phyloP scores from a whole-genome alignment of 2,797 vertebrate species.

The Erethizon dorsatum region DNA sequence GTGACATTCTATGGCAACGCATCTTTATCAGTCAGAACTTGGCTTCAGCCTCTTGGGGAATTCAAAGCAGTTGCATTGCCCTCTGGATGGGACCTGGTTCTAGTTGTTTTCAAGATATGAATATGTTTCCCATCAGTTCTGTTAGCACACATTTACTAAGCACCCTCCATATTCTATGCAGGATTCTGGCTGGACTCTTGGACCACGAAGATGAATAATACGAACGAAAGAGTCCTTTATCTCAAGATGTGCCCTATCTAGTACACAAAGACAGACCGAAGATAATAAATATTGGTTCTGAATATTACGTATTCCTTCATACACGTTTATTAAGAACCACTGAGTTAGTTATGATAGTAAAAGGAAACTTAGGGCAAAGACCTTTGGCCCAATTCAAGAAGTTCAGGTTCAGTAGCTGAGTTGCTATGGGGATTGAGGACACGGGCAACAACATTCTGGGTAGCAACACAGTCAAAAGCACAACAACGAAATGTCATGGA shows the following conservation, averaged over 20 bases:
- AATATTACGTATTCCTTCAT: not conserved
- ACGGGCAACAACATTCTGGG: not conserved
- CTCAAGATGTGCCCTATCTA: not conserved
- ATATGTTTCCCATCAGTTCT: constrained; percentile 45
- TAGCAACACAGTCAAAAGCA: not conserved
- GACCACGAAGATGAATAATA: not conserved
- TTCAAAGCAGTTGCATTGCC: constrained; percentile 33
- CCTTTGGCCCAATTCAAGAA: not conserved
- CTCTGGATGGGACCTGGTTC: not conserved
- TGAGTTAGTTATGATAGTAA: not conserved
- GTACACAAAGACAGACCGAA: not conserved
- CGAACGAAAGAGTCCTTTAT: not conserved
- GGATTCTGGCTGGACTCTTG: not conserved
- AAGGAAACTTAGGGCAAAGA: constrained; percentile 1
- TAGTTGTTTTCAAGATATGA: constrained; percentile 50
- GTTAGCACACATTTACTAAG: constrained; percentile 14
- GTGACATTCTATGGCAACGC: not conserved
- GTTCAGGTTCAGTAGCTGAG: not conserved
- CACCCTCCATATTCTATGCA: constrained; percentile 16
- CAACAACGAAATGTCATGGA: not conserved
- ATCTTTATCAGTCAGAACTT: constrained; percentile 12
- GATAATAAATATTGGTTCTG: not conserved
- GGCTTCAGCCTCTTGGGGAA: constrained; percentile 43
- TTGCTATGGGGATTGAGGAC: not conserved
- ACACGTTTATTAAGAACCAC: not conserved